Evolutionary conservation across 2,113 vertebrate species (phyloP).

Genomic region (Corydoras maculifer): DNA sequence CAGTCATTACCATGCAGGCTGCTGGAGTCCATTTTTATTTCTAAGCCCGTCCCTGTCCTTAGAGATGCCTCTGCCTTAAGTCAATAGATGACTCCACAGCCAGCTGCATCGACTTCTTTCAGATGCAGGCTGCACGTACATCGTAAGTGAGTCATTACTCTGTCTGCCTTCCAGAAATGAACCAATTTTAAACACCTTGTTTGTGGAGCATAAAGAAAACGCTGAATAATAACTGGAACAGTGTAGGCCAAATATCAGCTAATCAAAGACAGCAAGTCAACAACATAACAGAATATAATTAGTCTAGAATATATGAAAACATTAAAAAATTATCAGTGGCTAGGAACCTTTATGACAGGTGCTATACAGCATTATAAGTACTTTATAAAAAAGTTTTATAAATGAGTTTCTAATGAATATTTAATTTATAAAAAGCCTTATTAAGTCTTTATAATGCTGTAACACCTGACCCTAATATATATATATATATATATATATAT

Average conservation of each 20-base stretch:
- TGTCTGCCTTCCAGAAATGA: not conserved
- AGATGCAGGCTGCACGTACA: not conserved
- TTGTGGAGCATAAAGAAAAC: slow-evolving; percentile 5
- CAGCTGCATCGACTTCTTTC: slow-evolving; percentile 2
- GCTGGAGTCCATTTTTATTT: not conserved
- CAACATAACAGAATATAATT: not conserved
- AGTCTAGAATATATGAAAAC: not conserved
- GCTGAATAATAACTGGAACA: not conserved
- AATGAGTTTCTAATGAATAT: no score
- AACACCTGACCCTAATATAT: no score
- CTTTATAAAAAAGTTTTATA: no score
- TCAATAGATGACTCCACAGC: not conserved
- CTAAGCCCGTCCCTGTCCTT: not conserved
- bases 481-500: no score
- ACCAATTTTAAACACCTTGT: slow-evolving; percentile 17
- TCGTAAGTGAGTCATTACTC: slow-evolving; percentile 21
- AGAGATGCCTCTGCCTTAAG: slow-evolving; percentile 1
- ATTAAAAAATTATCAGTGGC: no score
- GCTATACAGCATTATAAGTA: no score
- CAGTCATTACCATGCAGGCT: not conserved
- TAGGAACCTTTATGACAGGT: no score
- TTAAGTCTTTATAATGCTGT: no score
- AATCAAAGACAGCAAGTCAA: slow-evolving; percentile 6
- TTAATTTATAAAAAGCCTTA: no score
- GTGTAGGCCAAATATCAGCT: slow-evolving; percentile 1